A percentile compares a stretch with the other conserved stretches of the same genome.
Evolutionary conservation across 2,113 vertebrate genomes (phyloP).

Genomic region (Dasyornis broadbenti): DNA sequence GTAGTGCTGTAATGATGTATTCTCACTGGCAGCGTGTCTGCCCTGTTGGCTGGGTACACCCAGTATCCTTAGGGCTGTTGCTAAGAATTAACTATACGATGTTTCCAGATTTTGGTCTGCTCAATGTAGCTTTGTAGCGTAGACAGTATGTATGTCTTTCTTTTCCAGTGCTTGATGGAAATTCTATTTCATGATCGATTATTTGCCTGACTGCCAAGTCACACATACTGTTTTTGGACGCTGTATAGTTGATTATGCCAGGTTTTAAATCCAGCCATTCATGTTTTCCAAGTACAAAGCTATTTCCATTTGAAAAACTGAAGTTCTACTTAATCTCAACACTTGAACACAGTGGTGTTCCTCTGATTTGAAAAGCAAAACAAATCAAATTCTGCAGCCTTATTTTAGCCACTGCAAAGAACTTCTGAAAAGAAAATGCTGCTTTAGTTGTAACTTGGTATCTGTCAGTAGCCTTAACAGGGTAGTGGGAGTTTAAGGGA

Average conservation of each 20-base stretch:
- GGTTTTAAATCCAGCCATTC: constrained; percentile 10
- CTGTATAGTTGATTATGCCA: background rate
- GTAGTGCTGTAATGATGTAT: background rate
- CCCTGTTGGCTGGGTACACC: background rate
- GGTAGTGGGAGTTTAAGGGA: background rate
- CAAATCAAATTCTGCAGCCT: background rate
- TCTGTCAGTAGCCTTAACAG: background rate
- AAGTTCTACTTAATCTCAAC: background rate
- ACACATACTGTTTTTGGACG: background rate
- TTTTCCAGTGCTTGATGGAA: background rate
- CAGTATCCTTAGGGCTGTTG: background rate
- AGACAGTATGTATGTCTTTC: background rate
- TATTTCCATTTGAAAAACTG: constrained; percentile 23
- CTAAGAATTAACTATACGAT: background rate
- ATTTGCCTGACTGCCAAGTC: background rate
- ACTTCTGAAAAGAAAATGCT: background rate
- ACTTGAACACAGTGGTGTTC: background rate
- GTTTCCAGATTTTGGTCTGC: background rate
- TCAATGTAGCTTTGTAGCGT: background rate
- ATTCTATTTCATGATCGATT: background rate
- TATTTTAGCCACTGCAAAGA: background rate
- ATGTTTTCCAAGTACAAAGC: background rate
- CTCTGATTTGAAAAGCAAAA: background rate
- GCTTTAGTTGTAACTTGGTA: background rate
- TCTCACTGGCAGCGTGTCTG: background rate